Percentiles rank a stretch among this genome's conserved stretches.
Conservation (phyloP, 2,113 vertebrate species). For the Lophius piscatorius region DNA sequence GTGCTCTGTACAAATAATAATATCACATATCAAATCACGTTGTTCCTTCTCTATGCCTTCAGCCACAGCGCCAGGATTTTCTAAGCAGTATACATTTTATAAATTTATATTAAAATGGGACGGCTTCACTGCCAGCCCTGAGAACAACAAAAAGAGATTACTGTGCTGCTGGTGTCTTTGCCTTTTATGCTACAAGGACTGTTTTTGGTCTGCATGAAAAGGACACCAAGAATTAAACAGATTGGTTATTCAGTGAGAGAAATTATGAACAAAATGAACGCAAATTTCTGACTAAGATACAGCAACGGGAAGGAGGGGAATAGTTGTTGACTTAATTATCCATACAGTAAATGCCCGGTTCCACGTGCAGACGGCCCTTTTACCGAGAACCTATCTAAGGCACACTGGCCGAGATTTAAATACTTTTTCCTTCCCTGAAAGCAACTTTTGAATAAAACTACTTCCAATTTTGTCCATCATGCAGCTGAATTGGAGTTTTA, state of each 20-base stretch:
- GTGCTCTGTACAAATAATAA: conserved; percentile 42
- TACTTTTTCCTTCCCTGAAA: conserved; percentile 16
- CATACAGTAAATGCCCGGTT: conserved; percentile 12
- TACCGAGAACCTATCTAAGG: conserved; percentile 5
- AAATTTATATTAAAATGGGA: conserved; percentile 48
- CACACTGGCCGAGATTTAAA: conserved; percentile 21
- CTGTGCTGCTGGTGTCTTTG: conserved; percentile 27
- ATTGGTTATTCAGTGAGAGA: conserved; percentile 8
- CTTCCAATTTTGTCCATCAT: conserved; percentile 19
- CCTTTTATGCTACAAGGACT: conserved; percentile 21
- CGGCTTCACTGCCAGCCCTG: conserved; percentile 59
- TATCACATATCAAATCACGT: conserved; percentile 60
- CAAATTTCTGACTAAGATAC: conserved; percentile 21
- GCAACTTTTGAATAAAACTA: conserved; percentile 41
- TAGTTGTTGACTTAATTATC: too few relatives aligned
- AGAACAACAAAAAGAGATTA: conserved; percentile 14
- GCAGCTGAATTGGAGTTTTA: conserved; percentile 3
- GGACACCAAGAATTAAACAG: not conserved
- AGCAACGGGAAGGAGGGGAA: conserved; percentile 1
- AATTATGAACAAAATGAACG: not conserved
- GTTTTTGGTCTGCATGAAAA: conserved; percentile 14
- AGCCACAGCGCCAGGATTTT: conserved; percentile 64
- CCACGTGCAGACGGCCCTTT: conserved; percentile 17
- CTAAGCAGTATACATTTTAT: conserved; percentile 62
- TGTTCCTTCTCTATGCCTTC: conserved; percentile 68